A percentile compares a stretch with the other conserved stretches of the same genome.
phyloP scores from a whole-genome alignment of 2,797 vertebrate genomes.

The Mionectes olivaceus region DNA sequence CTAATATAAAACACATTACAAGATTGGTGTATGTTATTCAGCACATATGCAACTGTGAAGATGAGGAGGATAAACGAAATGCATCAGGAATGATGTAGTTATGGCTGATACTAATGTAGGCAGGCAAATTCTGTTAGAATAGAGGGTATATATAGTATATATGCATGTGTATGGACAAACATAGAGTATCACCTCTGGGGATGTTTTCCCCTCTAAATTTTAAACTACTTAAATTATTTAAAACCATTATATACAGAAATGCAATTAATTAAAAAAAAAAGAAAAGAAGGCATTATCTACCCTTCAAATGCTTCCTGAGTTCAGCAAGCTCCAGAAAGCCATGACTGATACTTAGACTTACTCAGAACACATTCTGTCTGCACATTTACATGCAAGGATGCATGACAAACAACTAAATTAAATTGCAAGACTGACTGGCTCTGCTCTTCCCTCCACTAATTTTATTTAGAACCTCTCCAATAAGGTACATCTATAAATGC shows the following conservation, averaged over 20 bases:
- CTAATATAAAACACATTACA: not conserved
- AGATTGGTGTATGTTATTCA: fast-evolving
- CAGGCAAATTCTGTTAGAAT: not conserved
- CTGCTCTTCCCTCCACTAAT: not conserved
- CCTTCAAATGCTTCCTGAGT: not conserved
- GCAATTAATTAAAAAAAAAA: not conserved
- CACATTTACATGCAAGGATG: not conserved
- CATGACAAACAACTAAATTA: not conserved
- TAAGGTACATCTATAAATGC: not conserved
- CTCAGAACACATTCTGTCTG: not conserved
- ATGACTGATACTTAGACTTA: not conserved
- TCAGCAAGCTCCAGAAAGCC: not conserved
- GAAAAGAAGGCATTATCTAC: not conserved
- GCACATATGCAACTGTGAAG: fast-evolving
- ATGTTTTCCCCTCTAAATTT: not conserved
- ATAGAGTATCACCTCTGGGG: not conserved
- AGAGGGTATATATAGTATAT: too few species aligned
- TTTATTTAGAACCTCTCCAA: not conserved
- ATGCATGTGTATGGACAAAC: not conserved
- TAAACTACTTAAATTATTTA: not conserved
- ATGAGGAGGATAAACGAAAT: not conserved
- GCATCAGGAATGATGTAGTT: not conserved
- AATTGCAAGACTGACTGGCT: not conserved
- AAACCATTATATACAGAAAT: not conserved
- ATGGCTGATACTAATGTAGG: not conserved